Conservation (phyloP, 2,113 vertebrate genomes). For the Eretmochelys imbricata region DNA sequence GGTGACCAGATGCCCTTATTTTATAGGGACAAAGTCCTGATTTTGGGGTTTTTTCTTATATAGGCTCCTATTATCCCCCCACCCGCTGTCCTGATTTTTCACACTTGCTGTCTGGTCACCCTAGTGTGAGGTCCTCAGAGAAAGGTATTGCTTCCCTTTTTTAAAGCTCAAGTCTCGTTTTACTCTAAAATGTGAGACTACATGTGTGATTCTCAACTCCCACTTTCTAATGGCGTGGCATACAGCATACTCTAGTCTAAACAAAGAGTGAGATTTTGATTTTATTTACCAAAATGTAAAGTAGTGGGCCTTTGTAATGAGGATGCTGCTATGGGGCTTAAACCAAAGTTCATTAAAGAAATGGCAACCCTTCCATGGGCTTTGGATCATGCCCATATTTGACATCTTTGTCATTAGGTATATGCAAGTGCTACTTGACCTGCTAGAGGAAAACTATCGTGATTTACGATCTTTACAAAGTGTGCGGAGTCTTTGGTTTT, state of each 20-base stretch:
- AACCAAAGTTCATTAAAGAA: background rate
- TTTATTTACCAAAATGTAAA: background rate
- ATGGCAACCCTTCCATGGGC: conserved; percentile 8
- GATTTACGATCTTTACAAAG: background rate
- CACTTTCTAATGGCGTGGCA: background rate
- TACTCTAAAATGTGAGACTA: background rate
- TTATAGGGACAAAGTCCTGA: too few species aligned
- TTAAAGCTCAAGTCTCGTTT: background rate
- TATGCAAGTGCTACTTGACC: background rate
- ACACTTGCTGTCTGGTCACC: too few species aligned
- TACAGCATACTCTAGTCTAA: background rate
- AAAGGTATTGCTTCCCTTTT: background rate
- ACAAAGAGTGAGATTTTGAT: background rate
- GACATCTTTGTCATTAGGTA: conserved; percentile 3
- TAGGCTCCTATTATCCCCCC: too few species aligned
- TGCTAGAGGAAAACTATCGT: background rate
- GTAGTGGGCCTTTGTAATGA: background rate
- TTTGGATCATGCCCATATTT: conserved; percentile 10
- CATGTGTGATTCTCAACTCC: background rate
- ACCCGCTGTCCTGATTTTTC: too few species aligned
- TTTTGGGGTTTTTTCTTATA: too few species aligned
- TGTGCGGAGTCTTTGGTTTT: background rate
- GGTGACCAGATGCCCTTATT: too few species aligned
- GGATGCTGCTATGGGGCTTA: background rate
- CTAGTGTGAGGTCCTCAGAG: background rate